Evolutionary conservation across 2,888 invertebrate species (phyloP).

Genomic region (Caradrina kadenii): DNA sequence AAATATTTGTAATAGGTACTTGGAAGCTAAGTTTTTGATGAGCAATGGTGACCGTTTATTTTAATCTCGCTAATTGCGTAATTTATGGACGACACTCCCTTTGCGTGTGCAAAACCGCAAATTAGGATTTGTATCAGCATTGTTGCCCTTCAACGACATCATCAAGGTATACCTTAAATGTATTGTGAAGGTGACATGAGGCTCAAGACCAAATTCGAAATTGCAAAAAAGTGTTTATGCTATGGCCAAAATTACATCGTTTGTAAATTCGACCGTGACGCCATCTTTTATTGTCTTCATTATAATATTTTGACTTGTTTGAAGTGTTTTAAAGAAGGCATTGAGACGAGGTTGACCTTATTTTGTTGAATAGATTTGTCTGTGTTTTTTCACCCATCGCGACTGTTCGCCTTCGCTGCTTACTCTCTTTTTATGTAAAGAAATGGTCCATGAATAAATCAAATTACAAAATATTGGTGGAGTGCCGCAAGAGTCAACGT

Average conservation of each 20-base stretch:
- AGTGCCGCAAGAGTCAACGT: slow-evolving; percentile 63
- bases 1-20: slow-evolving; percentile 8
- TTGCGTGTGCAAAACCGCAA: slow-evolving; percentile 72
- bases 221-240: slow-evolving; percentile 47
- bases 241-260: slow-evolving; percentile 42
- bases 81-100: slow-evolving; percentile 72
- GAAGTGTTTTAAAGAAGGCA: slow-evolving; percentile 40
- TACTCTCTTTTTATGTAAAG: slow-evolving; percentile 65
- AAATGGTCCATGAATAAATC: slow-evolving; percentile 68
- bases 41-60: slow-evolving; percentile 60
- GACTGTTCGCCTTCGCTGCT: slow-evolving; percentile 48
- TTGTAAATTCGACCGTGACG: slow-evolving; percentile 39
- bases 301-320: slow-evolving; percentile 62
- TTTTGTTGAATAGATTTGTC: slow-evolving; percentile 62
- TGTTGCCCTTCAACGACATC: slow-evolving; percentile 40
- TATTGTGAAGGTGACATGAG: slow-evolving; percentile 45
- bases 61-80: slow-evolving; percentile 76
- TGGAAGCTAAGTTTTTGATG: slow-evolving; percentile 23
- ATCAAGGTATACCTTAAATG: slow-evolving; percentile 44
- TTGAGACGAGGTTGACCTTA: slow-evolving; percentile 61
- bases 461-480: slow-evolving; percentile 56
- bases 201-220: slow-evolving; percentile 43
- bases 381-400: slow-evolving; percentile 57
- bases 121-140: slow-evolving; percentile 63
- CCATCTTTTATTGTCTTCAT: slow-evolving; percentile 45